These are phyloP conservation scores for Phalacrocorax aristotelis DNA, from an alignment of 2,113 vertebrate species.

Conservation along the genomic window DNA sequence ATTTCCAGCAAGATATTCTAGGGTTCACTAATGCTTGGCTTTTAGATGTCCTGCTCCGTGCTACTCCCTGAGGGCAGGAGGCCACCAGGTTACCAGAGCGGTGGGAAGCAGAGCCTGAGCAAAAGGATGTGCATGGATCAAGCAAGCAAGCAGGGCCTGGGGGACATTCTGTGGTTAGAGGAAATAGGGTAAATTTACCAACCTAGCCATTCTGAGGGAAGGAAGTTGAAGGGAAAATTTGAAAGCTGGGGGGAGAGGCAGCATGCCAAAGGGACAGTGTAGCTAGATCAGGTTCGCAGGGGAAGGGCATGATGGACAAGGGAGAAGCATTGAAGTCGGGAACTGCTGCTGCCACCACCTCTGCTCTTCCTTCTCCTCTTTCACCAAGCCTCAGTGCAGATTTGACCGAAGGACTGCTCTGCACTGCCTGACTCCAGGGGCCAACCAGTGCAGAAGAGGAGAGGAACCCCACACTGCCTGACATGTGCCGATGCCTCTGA, in stretches of 20 bases:
- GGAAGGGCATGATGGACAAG: rapidly evolving
- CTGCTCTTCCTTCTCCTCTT: neutral
- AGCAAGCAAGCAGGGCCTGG: neutral
- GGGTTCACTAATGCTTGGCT: neutral
- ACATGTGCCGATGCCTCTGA: neutral
- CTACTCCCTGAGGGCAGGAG: neutral
- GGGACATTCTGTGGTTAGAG: neutral
- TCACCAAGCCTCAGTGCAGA: neutral
- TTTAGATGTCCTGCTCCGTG: neutral
- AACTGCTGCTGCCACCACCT: neutral
- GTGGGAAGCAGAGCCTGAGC: neutral
- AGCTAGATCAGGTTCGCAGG: neutral
- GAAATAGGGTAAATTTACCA: neutral
- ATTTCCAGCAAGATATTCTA: neutral
- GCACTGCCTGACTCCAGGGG: neutral
- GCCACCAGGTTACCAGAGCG: neutral
- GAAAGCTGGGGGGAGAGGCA: neutral
- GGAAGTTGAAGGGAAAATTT: neutral
- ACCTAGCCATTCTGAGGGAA: neutral
- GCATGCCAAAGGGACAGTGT: neutral
- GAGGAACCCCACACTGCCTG: neutral
- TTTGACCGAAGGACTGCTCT: neutral
- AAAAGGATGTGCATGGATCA: neutral
- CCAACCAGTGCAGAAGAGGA: neutral
- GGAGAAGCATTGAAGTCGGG: neutral